Base-by-base conservation (phyloP, 2,113 vertebrate species). In the Perccottus glenii region DNA sequence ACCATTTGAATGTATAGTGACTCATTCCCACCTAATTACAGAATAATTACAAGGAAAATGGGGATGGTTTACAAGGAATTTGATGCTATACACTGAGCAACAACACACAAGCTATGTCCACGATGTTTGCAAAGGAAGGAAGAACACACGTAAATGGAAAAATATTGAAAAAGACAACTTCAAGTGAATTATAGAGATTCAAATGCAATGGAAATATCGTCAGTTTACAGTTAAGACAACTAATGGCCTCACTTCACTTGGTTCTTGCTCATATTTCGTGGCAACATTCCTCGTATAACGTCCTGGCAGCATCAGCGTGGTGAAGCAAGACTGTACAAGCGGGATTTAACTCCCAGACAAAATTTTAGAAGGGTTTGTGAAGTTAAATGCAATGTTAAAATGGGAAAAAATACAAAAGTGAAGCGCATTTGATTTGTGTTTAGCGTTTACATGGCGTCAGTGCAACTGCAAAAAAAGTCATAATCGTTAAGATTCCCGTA, bases 301-400 rank as follows among this genome's bases (percentile, higher is more conserved):
- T 16, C 33, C 15, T 70, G 75, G 69, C 80, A 80, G 72, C 80
- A 84, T 85, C 82, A 45, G 49, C 15, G 35, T 2, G 9, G 46
- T 64, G 47, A 59, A 55, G 32, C 56, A 62, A 51, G 32, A 44
- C 33, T 42, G n/a, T 38, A 16, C 40, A 7, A 65, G 72, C 57
- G 45, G n/a, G 52, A 67, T 47, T 60, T 27, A 36, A 5, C 27
- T n/a, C 11, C 14, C 16, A 14, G 33, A 40, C 56, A 49, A 19
- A 12, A 9, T 5, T 46, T 9, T n/a, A 9, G 19, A 19, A 9
- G 12, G 15, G 15, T 60, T 51, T 0, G 46, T 68, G 57, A 11
- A 2, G 10, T 10, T 4, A 0, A 50, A 36, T 16, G 36, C 9
- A 12, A 6, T 5, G 50, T 33, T 33, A 6, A 35, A 4, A 7